phyloP scores from a whole-genome alignment of 1,140 invertebrate species.

The Meteorus sp. region DNA sequence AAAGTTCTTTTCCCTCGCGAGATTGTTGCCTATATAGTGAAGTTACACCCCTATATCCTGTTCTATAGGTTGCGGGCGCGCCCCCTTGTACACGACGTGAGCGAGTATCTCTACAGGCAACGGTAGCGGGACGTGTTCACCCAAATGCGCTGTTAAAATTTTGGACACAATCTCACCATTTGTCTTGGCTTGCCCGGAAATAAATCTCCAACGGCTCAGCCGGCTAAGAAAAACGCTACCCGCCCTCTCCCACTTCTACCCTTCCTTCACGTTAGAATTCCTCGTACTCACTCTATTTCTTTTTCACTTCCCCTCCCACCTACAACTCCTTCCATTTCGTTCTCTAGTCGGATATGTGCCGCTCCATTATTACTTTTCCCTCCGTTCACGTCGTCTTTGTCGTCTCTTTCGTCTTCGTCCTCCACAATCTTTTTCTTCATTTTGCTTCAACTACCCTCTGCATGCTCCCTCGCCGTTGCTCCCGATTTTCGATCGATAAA shows the following conservation, averaged over 20 bases:
- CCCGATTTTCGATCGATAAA: slow-evolving; percentile 53
- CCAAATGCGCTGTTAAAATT: slow-evolving; percentile 62
- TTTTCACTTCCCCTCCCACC: slow-evolving; percentile 30
- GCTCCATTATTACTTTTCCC: no score
- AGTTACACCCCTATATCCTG: slow-evolving; percentile 33
- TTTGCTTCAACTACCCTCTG: neutral
- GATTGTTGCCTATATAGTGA: no score
- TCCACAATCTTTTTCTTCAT: neutral
- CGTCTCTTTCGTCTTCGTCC: no score
- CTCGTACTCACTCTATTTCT: slow-evolving; percentile 22
- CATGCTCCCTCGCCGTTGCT: neutral
- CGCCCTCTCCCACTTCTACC: slow-evolving; percentile 39
- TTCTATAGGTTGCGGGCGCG: slow-evolving; percentile 38
- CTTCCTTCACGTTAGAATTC: no score
- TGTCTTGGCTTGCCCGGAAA: slow-evolving; percentile 57
- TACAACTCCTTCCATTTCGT: slow-evolving; percentile 5
- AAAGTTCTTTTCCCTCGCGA: slow-evolving; percentile 51
- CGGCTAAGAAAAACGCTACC: slow-evolving; percentile 59
- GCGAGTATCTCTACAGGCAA: slow-evolving; percentile 38
- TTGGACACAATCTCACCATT: slow-evolving; percentile 62
- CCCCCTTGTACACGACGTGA: slow-evolving; percentile 34
- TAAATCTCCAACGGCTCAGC: slow-evolving; percentile 60
- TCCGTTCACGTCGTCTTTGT: no score
- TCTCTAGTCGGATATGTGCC: neutral
- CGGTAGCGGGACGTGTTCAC: slow-evolving; percentile 45